phyloP scores from a whole-genome alignment of 2,113 vertebrate genomes.

The Rhipidura dahli region DNA sequence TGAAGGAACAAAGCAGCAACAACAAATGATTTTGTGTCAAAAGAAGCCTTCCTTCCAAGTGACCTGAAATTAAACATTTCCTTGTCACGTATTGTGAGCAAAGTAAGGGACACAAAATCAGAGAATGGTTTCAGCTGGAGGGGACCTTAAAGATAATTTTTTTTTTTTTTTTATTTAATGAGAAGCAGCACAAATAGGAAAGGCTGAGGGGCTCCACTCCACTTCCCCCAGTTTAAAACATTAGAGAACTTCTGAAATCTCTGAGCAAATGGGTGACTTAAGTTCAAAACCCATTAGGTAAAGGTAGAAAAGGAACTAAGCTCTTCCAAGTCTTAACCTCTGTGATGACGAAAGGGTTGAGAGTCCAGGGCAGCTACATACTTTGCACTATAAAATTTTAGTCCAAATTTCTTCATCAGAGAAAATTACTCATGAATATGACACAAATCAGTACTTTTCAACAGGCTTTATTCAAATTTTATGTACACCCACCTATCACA shows the following conservation, averaged over 20 bases:
- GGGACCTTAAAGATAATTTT: too few species aligned
- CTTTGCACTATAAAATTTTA: not conserved
- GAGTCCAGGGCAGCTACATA: not conserved
- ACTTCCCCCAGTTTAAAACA: not conserved
- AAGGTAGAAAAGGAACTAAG: not conserved
- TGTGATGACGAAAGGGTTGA: not conserved
- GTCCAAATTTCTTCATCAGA: not conserved
- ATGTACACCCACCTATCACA: not conserved
- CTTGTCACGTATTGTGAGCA: fast-evolving
- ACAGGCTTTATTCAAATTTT: not conserved
- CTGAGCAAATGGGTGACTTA: not conserved
- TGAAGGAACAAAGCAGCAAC: not conserved
- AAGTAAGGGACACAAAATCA: not conserved
- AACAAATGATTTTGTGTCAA: not conserved
- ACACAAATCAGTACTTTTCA: not conserved
- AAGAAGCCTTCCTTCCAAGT: not conserved
- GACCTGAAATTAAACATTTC: not conserved
- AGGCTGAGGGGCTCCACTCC: not conserved
- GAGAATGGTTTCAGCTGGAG: not conserved
- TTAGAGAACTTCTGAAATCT: not conserved
- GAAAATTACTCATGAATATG: not conserved
- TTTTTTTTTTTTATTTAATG: not conserved
- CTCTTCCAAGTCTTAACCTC: not conserved
- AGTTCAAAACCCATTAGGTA: not conserved
- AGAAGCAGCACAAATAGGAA: not conserved